A percentile compares a stretch with the other conserved stretches of the same genome.
Conservation (phyloP, 1,140 invertebrate genomes). For the Globodera rostochiensis region DNA sequence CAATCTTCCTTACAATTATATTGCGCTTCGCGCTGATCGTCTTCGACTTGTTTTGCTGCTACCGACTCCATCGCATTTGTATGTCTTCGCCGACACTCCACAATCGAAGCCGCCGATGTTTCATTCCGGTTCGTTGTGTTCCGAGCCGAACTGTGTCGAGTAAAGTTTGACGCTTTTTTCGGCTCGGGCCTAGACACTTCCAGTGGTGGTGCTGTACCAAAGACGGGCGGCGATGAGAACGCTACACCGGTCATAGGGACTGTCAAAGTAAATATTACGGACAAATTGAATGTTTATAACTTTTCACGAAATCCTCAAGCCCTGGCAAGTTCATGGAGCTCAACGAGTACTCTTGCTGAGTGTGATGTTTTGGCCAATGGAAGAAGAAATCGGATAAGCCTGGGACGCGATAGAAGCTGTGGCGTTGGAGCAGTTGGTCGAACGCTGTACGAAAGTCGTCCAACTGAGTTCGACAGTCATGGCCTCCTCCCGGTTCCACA, state of each 20-base stretch:
- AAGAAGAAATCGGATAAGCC: conserved; percentile 49
- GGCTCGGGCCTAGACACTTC: no score
- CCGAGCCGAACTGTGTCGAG: neutral
- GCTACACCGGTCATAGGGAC: no score
- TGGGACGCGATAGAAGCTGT: conserved; percentile 43
- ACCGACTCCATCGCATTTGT: neutral
- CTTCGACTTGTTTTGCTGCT: neutral
- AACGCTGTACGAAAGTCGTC: conserved; percentile 43
- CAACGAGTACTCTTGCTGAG: neutral
- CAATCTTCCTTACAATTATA: no score
- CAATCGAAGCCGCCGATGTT: neutral
- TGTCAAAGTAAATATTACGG: neutral
- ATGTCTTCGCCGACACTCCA: neutral
- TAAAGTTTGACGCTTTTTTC: conserved; percentile 6
- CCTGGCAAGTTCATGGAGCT: conserved; percentile 7
- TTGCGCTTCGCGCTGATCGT: neutral
- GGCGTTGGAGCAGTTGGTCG: conserved; percentile 34
- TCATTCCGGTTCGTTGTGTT: neutral
- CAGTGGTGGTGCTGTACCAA: no score
- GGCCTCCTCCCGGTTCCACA: neutral
- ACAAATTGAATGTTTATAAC: neutral
- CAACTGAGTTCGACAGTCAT: conserved; percentile 28
- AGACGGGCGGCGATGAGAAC: no score
- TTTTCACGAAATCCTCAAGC: conserved; percentile 6
- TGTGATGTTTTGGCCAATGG: conserved; percentile 45